Evolutionary conservation across 2,797 vertebrate genomes (phyloP).

Genomic region (Salarias fasciatus): DNA sequence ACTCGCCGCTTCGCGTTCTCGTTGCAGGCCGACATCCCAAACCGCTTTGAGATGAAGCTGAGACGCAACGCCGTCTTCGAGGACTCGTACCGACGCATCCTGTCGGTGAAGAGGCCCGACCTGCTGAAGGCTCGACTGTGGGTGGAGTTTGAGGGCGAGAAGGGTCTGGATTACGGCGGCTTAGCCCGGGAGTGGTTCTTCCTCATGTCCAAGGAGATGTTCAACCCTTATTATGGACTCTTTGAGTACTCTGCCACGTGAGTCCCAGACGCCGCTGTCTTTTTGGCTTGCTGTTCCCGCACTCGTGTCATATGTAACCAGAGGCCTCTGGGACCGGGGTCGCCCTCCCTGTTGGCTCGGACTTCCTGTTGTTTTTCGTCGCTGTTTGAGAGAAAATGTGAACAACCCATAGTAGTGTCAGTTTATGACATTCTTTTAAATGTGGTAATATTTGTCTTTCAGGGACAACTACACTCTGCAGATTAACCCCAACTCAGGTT

Average conservation of each 20-base stretch:
- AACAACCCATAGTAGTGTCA: too few relatives aligned
- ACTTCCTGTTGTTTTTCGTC: too few relatives aligned
- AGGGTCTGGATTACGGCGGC: constrained; percentile 96
- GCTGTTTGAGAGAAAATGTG: too few relatives aligned
- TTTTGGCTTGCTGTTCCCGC: too few relatives aligned
- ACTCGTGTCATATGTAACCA: too few relatives aligned
- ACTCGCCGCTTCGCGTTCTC: background rate
- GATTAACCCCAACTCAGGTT: constrained; percentile 97
- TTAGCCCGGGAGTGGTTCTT: constrained; percentile 98
- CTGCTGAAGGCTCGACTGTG: constrained; percentile 95
- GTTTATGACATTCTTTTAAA: background rate
- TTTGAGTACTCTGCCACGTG: constrained; percentile 99
- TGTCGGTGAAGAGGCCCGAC: constrained; percentile 91
- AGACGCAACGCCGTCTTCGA: constrained; percentile 89
- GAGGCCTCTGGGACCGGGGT: too few relatives aligned
- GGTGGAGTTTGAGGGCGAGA: constrained; percentile 97
- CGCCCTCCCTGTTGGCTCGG: too few relatives aligned
- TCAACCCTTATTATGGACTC: constrained; percentile 97
- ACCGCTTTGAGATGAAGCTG: constrained; percentile 95
- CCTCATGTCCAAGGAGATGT: constrained; percentile 98
- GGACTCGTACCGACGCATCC: constrained; percentile 94
- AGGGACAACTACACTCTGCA: constrained; percentile 99
- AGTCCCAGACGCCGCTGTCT: too few relatives aligned
- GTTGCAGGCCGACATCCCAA: constrained; percentile 92
- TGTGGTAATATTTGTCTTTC: constrained; percentile 40